phyloP scores from a whole-genome alignment of 2,113 vertebrate species.

The Urocolius indicus region DNA sequence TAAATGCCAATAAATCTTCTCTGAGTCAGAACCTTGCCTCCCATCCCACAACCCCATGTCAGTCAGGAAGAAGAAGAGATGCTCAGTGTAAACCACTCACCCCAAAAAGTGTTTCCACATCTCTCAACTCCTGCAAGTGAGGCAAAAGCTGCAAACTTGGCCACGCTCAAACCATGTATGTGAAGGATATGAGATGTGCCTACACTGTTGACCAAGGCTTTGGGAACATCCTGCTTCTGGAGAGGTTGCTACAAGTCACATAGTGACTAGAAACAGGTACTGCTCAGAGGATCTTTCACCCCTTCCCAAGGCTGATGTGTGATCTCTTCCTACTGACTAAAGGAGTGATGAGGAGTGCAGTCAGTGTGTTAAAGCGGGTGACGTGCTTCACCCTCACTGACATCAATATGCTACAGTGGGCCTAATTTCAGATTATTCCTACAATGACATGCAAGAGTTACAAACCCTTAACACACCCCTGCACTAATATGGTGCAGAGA shows the following conservation, averaged over 20 bases:
- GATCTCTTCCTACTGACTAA: too few species aligned
- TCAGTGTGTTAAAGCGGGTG: neutral
- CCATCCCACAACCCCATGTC: accelerated
- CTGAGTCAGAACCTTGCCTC: neutral
- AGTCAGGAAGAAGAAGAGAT: neutral
- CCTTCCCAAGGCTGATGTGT: neutral
- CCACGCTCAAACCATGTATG: accelerated
- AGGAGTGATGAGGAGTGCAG: neutral
- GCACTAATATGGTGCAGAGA: neutral
- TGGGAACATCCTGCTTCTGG: neutral
- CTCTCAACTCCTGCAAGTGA: neutral
- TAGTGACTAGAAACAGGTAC: neutral
- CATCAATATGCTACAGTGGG: accelerated
- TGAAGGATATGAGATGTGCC: neutral
- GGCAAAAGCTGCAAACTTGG: neutral
- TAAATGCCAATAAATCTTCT: slow-evolving; percentile 6
- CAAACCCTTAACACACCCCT: neutral
- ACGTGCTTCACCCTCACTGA: neutral
- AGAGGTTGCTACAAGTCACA: neutral
- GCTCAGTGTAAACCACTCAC: neutral
- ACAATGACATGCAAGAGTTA: neutral
- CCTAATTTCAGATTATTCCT: neutral
- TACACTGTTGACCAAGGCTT: neutral
- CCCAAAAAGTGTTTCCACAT: neutral
- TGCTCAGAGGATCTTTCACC: neutral